A percentile compares a stretch with the other conserved stretches of the same genome.
phyloP scores from a whole-genome alignment of 2,888 invertebrate genomes.

The Colletes collaris region DNA sequence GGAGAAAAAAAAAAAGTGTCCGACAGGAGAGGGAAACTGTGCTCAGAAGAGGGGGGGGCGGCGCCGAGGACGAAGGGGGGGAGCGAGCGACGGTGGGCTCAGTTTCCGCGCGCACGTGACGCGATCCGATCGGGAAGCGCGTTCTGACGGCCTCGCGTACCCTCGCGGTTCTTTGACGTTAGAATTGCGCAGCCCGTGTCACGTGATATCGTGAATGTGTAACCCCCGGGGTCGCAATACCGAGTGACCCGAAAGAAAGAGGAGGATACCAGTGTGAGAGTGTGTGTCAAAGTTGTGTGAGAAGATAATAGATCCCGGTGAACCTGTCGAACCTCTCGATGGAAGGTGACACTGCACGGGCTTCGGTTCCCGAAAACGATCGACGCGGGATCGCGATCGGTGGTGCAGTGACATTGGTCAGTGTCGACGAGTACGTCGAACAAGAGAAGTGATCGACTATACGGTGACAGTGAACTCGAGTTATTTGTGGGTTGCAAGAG shows the following conservation, averaged over 20 bases:
- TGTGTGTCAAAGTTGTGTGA: constrained; percentile 42
- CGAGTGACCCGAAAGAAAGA: constrained; percentile 25
- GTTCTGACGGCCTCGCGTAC: constrained; percentile 1
- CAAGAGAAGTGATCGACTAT: constrained; percentile 13
- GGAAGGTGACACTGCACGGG: neutral
- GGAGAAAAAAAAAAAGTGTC: constrained; percentile 28
- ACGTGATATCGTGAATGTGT: constrained; percentile 28
- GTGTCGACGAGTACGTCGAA: constrained; percentile 17
- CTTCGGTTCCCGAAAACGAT: neutral
- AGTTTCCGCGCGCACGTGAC: constrained; percentile 75
- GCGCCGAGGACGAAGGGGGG: constrained; percentile 30
- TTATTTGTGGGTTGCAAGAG: neutral
- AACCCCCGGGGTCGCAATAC: constrained; percentile 29
- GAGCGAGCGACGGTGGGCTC: constrained; percentile 58
- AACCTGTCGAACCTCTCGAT: constrained; percentile 3
- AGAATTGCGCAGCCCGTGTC: constrained; percentile 5
- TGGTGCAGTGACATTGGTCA: constrained; percentile 28
- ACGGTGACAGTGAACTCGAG: constrained; percentile 50
- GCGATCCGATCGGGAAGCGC: constrained; percentile 61
- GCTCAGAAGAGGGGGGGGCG: neutral
- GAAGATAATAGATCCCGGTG: constrained; percentile 8
- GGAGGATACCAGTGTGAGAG: constrained; percentile 47
- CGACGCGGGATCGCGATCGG: constrained; percentile 26
- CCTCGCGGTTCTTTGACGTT: constrained; percentile 15
- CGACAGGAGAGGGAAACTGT: constrained; percentile 25